Conservation (phyloP, 2,888 invertebrate genomes). For the Platycheirus rosarum region DNA sequence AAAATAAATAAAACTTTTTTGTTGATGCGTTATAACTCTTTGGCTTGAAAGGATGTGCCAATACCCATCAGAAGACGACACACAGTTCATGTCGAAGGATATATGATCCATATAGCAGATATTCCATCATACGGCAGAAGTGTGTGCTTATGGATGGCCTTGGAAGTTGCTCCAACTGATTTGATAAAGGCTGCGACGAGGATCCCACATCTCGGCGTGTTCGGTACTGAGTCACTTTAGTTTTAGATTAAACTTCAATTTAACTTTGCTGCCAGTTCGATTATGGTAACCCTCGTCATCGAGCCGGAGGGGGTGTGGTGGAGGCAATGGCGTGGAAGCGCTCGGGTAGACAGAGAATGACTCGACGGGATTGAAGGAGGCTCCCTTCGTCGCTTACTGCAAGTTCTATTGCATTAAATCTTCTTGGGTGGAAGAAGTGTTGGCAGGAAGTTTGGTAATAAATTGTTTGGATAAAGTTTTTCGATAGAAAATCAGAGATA, state of each 20-base stretch:
- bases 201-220: conserved; percentile 24
- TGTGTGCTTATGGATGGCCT: conserved; percentile 23
- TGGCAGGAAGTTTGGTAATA: conserved; percentile 44
- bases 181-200: conserved; percentile 38
- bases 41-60: conserved; percentile 20
- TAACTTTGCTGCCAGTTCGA: conserved; percentile 73
- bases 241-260: conserved; percentile 72
- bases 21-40: conserved; percentile 11
- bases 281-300: conserved; percentile 69
- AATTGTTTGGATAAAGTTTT: conserved; percentile 68
- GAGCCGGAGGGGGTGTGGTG: no score
- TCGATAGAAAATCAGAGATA: conserved; percentile 43
- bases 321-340: conserved; percentile 14
- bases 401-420: conserved; percentile 52
- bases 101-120: conserved; percentile 16
- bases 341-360: conserved; percentile 16
- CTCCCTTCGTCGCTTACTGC: conserved; percentile 19
- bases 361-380: neutral
- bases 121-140: neutral
- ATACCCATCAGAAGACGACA: neutral
- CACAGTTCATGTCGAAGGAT: conserved; percentile 15
- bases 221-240: conserved; percentile 64
- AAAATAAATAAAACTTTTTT: conserved; percentile 38
- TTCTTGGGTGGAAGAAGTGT: conserved; percentile 28
- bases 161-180: conserved; percentile 64